Evolutionary conservation across 2,888 invertebrate species (phyloP), one percentile per base, ranked within the genome.

Genomic region (Blomia tropicalis): DNA sequence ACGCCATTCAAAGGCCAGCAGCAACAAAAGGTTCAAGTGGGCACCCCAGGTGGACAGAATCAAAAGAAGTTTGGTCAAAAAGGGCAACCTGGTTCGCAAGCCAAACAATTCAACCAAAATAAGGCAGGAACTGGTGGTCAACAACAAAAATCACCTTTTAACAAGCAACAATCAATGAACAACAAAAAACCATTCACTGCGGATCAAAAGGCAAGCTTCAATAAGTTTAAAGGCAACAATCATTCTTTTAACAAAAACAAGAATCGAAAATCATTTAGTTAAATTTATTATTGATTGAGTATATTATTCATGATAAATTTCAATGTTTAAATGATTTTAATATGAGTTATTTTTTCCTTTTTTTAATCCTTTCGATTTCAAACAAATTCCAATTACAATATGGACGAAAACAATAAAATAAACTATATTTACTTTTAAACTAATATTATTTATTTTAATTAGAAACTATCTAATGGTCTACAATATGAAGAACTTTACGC

Each of bases 401-500:
- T 53, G 30, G 31, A 22, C 14, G n/a, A 54, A 53, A 29, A 31
- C 11, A 36, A 30, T 17, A 47, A 47, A 47, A 47, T 11, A 14
- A 17, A 41, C 41, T n/a, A 41, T n/a, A 17, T 41, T 17, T 41
- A 41, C 41, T 41, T 41, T 14, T 41, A 17, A n/a, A 14, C 51
- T 2, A 22, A 3, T 51, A 17, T 41, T 29, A 27, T n/a, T 51
- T 51, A 17, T 51, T 2, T n/a, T 47, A 19, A 5, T 27, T 14
- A 17, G 25, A 4, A 44, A 44, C 59, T 75, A 7, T 77, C 81
- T 66, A 87, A 87, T n/a, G 91, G 91, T 32, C 83, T 91, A 0
- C 76, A 80, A 64, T 75, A 87, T 66, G 84, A 87, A 71, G 93
- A 93, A 67, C 29, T 87, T 0, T 82, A 81, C 71, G 77, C 82